These are phyloP conservation scores for Scartelaos histophorus DNA, from an alignment of 2,113 vertebrate species.

Conservation along the genomic window DNA sequence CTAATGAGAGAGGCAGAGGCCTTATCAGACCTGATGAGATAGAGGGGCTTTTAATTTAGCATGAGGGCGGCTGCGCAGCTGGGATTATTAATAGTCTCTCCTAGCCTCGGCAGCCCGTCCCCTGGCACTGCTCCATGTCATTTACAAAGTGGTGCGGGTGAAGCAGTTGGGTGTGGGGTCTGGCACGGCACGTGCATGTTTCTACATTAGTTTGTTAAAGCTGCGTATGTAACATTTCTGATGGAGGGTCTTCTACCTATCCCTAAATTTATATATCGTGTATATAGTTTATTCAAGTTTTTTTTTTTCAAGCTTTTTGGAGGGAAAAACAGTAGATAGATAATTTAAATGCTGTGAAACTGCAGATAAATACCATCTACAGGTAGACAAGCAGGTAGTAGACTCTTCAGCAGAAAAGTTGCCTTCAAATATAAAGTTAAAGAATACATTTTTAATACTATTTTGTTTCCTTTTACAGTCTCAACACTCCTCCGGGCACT, in stretches of 20 bases:
- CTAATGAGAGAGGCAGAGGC: slow-evolving; percentile 72
- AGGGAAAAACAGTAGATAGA: too few species aligned
- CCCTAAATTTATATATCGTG: too few species aligned
- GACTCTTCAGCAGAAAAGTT: too few species aligned
- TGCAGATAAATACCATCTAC: too few species aligned
- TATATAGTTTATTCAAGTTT: too few species aligned
- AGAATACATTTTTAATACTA: neutral
- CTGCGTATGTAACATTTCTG: too few species aligned
- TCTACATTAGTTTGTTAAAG: neutral
- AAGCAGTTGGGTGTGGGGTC: slow-evolving; percentile 25
- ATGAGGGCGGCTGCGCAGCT: slow-evolving; percentile 68
- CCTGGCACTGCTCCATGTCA: slow-evolving; percentile 58
- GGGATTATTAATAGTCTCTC: slow-evolving; percentile 72
- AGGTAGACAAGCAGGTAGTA: too few species aligned
- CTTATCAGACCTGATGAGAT: slow-evolving; percentile 72
- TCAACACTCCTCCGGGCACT: slow-evolving; percentile 90
- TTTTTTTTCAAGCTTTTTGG: too few species aligned
- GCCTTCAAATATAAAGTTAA: neutral
- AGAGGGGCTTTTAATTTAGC: slow-evolving; percentile 72
- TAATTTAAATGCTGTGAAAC: too few species aligned
- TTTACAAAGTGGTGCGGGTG: slow-evolving; percentile 58
- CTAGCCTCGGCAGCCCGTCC: slow-evolving; percentile 54
- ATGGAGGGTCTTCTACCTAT: too few species aligned
- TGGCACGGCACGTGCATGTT: slow-evolving; percentile 14
- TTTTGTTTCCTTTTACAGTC: slow-evolving; percentile 59